These are phyloP conservation scores for Parazoanthus swiftii DNA, from an alignment of 92 coral and sea anemone species.

Conservation along the genomic window DNA sequence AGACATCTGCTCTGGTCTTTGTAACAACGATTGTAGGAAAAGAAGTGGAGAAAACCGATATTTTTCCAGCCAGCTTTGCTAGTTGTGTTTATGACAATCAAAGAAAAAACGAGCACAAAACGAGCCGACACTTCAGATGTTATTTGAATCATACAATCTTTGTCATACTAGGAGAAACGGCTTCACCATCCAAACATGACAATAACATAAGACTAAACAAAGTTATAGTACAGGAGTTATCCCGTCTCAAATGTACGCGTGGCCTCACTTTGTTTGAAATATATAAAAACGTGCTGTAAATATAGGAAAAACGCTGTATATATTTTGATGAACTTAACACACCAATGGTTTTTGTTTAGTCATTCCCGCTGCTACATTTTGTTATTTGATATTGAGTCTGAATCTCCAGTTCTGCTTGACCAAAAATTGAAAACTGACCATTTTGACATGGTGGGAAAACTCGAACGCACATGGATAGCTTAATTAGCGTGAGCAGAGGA, in stretches of 20 bases:
- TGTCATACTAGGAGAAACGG: too few species aligned
- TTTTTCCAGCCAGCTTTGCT: too few species aligned
- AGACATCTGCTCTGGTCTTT: too few species aligned
- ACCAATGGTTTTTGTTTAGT: not conserved
- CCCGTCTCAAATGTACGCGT: not conserved
- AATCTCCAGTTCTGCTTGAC: not conserved
- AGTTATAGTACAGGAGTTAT: not conserved
- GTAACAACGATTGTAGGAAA: too few species aligned
- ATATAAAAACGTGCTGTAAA: not conserved
- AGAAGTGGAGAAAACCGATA: too few species aligned
- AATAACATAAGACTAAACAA: too few species aligned
- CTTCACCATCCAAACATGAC: too few species aligned
- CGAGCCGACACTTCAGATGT: too few species aligned
- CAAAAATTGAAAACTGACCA: not conserved
- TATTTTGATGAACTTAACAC: not conserved
- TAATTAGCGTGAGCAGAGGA: not conserved
- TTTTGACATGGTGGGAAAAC: not conserved
- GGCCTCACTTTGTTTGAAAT: not conserved
- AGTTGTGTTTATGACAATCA: too few species aligned
- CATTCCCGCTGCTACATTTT: not conserved
- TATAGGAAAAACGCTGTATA: not conserved
- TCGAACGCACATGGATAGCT: not conserved
- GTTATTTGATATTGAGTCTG: not conserved
- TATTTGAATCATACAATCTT: too few species aligned
- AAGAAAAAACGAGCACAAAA: too few species aligned